Conservation (phyloP, 2,113 vertebrate species). For the Pandion haliaetus region DNA sequence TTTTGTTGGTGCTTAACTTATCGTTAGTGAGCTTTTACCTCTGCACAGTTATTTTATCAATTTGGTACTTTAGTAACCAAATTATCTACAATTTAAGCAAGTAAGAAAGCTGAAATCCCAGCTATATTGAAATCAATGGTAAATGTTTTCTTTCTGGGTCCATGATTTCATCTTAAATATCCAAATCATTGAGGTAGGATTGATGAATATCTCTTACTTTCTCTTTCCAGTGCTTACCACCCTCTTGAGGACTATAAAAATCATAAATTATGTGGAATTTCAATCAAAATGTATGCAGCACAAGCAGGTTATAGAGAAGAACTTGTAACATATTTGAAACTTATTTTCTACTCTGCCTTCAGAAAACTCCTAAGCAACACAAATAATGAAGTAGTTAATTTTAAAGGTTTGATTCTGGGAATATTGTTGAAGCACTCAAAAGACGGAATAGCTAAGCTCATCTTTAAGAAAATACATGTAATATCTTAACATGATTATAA, state of each 20-base stretch:
- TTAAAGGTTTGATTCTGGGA: background rate
- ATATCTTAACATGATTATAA: conserved; percentile 29
- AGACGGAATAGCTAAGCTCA: background rate
- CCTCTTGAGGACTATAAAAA: background rate
- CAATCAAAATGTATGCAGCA: background rate
- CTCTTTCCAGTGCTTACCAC: background rate
- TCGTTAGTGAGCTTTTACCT: background rate
- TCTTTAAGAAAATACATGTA: background rate
- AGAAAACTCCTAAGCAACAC: background rate
- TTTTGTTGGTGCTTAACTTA: background rate
- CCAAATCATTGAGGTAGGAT: background rate
- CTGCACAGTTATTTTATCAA: background rate
- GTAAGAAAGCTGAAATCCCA: background rate
- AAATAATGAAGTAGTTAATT: background rate
- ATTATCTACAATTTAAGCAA: background rate
- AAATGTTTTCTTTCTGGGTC: background rate
- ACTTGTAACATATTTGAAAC: background rate
- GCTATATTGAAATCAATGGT: background rate
- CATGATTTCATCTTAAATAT: background rate
- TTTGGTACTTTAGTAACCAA: background rate
- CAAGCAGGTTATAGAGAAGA: background rate
- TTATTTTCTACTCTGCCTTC: background rate
- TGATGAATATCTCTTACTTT: background rate
- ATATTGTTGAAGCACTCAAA: background rate
- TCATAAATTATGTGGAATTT: background rate